Percentiles rank a stretch among this genome's conserved stretches.
Conservation (phyloP, 2,113 vertebrate genomes). For the Ophthalmolycus amberensis region DNA sequence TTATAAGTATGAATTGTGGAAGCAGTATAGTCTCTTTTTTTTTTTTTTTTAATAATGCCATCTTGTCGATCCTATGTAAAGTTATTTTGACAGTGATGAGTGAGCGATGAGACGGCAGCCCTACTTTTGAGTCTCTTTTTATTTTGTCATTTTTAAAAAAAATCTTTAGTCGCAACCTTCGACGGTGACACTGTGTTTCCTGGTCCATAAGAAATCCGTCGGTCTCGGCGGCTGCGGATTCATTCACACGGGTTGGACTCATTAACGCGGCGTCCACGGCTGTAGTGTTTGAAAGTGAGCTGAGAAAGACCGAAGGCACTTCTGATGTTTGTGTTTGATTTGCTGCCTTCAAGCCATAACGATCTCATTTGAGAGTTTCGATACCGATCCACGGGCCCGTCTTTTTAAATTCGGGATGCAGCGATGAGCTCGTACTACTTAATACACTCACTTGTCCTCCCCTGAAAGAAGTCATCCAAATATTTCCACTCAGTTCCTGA, state of each 20-base stretch:
- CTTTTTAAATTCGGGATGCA: constrained; percentile 24
- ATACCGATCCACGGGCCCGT: constrained; percentile 10
- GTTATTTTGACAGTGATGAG: constrained; percentile 42
- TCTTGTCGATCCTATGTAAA: constrained; percentile 43
- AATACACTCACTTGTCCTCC: constrained; percentile 33
- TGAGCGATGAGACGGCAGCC: constrained; percentile 23
- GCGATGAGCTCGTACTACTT: constrained; percentile 35
- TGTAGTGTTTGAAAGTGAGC: constrained; percentile 38
- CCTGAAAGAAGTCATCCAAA: constrained; percentile 27
- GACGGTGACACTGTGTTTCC: constrained; percentile 43
- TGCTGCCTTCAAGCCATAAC: constrained; percentile 51
- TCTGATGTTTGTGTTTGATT: constrained; percentile 51
- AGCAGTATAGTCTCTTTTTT: constrained; percentile 33
- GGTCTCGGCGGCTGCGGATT: constrained; percentile 40
- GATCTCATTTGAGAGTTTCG: constrained; percentile 38
- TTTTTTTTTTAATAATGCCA: constrained; percentile 43
- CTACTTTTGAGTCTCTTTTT: constrained; percentile 60
- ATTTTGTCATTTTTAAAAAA: constrained; percentile 24
- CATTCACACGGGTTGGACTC: constrained; percentile 33
- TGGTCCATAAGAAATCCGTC: constrained; percentile 40
- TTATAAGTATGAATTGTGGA: constrained; percentile 41
- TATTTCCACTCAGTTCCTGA: constrained; percentile 40
- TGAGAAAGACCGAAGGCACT: constrained; percentile 34
- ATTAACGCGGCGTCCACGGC: constrained; percentile 22
- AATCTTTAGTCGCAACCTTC: constrained; percentile 44